Base-by-base conservation (phyloP, 1,140 invertebrate species). In the Zaprionus tsacasi region DNA sequence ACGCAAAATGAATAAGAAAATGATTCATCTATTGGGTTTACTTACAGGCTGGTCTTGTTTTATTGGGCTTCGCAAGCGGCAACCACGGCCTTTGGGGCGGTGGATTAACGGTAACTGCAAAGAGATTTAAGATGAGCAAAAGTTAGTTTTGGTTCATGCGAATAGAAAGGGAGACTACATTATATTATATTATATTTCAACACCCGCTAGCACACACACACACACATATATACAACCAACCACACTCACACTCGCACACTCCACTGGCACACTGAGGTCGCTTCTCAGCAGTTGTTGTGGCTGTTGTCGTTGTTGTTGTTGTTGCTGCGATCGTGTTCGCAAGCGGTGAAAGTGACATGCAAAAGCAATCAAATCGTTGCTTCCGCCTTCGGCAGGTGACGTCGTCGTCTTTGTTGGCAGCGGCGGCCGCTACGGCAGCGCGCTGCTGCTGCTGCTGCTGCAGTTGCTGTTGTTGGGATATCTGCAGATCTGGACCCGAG, bases 41-140 rank as follows among this genome's bases (percentile, higher is more conserved):
- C 96, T 97, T 94, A 97, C 97, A 98, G 88, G 96, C 96, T 78
- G 97, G 96, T 93, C 96, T 95, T 85, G 95, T 96, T 93, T 96
- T 95, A 89, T 97, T 97, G 50, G 97, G 97, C 93, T 97, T 95
- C 54, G 96, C 96, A 81, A 98, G 94, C 57, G 96, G 96, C 91
- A 99, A 97, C 98, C 98, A 99, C 92, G 97, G 98, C 93, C 98
- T 95, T 90, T 97, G 96, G 55, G 98, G 98, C 67, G 98, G 98
- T 91, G 95, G 95, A 80, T 96, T 96, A 76, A 96, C 96, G 88
- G 96, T 97, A 91, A 99, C 98, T 99, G 95, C 77, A 97, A 97
- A 93, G 92, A 77, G 15, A 69, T 76, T 59, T 76, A 87, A 55
- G 45, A 45, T 52, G 63, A 76, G 43, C 45, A 76, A 56, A 59